Evolutionary conservation across 2,888 invertebrate species (phyloP), one percentile per base, ranked within the genome.

Genomic region (Anodontia alba): DNA sequence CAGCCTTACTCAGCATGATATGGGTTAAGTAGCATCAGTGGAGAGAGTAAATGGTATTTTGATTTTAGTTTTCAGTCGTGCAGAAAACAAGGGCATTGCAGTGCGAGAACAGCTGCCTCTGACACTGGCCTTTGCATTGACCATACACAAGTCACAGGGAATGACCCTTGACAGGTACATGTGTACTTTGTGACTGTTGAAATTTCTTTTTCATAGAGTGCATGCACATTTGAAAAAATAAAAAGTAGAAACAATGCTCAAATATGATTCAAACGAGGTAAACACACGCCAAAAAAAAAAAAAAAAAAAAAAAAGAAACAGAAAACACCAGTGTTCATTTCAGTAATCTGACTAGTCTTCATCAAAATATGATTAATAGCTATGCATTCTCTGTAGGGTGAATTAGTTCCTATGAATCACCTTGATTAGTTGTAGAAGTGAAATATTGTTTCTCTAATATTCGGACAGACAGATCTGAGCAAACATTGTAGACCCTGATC

Each of bases 111-210:
- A 76, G 33, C 29, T 43, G 29, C 80, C 80, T 12, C 43, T 80
- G 23, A 76, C 76, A 42, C 57, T 67, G 71, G 80, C 80, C 7
- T 80, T 54, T 76, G 76, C 76, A 5, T 33, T 80, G 8, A 80
- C 80, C 3, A 72, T 80, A 31, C 80, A 80, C 51, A 80, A 80
- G 51, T 49, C 72, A 15, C 80, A 80, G 51, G 77, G 81, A 36
- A 81, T 77, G 74, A 81, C 81, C n/a, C 76, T 81, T 57, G 74
- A 80, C 46, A 80, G 80, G 80, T 80, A 66, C 31, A n/a, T n/a
- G n/a, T n/a, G n/a, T n/a, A n/a, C n/a, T 42, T 31, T 49, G 49
- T 49, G 49, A 49, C n/a, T 49, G n/a, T n/a, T 49, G 49, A 49
- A 20, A 10, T 49, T 49, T 15, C 49, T 20, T 15, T 49, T 49